Evolutionary conservation across 1,140 invertebrate species (phyloP), one percentile per base, ranked within the genome.

Genomic region (Saccostrea glomerata): DNA sequence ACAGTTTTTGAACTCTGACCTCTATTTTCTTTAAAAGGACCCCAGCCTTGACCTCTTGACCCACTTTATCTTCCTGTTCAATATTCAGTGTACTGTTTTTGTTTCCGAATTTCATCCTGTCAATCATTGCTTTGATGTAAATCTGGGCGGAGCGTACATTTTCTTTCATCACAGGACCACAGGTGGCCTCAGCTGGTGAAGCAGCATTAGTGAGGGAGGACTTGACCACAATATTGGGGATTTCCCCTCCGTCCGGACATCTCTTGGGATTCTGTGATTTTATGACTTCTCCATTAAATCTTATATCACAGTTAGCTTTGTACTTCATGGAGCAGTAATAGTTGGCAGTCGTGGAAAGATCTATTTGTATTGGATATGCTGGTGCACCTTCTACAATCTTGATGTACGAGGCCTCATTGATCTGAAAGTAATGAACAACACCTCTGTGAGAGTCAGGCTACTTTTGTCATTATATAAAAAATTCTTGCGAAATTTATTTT

Each of bases 241-340:
- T 85, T 15, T 56, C 30, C 13, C 58, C 83, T 15, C 84, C 87
- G 55, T 83, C 86, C 0, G 89, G 63, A 86, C 92, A 92, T 87
- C 88, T 90, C 77, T 90, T 90, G 40, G 86, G 87, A 2, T 7
- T 13, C 0, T 2, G 54, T 15, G 77, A 63, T 60, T 15, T 60
- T 0, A 84, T 58, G 15, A 87, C 83, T 9, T 82, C 54, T 13
- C 86, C 90, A 87, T 89, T 73, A 15, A 92, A 60, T 30, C 85
- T 13, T 5, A 92, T 84, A 1, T 30, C 58, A 86, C 92, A 92
- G n/a, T 82, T 5, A n/a, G 85, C 73, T 13, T 85, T 86, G 85
- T 91, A 91, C 56, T 87, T 91, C n/a, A 92, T 58, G 17, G 86
- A 20, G 82, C 92, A 92, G 86, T 91, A 91, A 70, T 90, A 88